phyloP scores from a whole-genome alignment of 2,113 vertebrate species.

The Morone chrysops region DNA sequence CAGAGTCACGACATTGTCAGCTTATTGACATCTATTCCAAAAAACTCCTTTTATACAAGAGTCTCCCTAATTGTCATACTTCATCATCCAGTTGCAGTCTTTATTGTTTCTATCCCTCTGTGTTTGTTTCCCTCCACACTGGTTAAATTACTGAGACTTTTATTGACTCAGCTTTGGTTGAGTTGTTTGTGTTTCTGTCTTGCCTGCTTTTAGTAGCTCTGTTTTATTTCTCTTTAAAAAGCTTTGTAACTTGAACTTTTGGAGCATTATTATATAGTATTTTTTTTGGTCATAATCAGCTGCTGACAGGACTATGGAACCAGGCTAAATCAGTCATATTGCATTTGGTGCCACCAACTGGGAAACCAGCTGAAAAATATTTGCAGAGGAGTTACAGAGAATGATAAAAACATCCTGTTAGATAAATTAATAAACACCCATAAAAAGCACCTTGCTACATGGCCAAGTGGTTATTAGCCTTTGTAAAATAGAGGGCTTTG shows the following conservation, averaged over 20 bases:
- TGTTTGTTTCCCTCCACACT: neutral
- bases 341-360: neutral
- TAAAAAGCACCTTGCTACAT: slow-evolving; percentile 15
- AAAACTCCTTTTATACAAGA: neutral
- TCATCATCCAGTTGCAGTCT: neutral
- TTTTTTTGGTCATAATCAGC: neutral
- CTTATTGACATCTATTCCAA: no score
- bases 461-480: slow-evolving; percentile 53
- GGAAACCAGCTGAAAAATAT: neutral
- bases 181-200: neutral
- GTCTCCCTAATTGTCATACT: neutral
- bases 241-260: neutral
- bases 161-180: neutral
- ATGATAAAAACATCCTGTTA: slow-evolving; percentile 3
- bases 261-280: neutral
- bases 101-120: neutral
- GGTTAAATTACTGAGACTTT: slow-evolving; percentile 9
- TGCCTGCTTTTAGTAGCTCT: neutral
- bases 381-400: neutral
- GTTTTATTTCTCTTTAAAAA: neutral
- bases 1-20: neutral
- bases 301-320: neutral
- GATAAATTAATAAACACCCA: slow-evolving; percentile 38
- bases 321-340: slow-evolving; percentile 5
- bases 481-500: slow-evolving; percentile 47